Conservation (phyloP, 2,888 invertebrate genomes). For the Apamea anceps region DNA sequence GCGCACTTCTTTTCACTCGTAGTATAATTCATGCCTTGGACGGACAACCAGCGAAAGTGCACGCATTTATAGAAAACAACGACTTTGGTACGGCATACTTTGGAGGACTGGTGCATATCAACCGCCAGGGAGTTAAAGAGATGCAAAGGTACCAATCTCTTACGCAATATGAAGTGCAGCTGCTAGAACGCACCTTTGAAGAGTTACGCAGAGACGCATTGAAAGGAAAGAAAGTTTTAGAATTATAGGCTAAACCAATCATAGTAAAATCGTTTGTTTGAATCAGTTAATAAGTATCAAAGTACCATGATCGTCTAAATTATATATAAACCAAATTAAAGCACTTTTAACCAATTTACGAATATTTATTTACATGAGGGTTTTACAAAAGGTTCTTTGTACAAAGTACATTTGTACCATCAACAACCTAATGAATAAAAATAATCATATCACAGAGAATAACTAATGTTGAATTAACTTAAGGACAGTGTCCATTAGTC, state of each 20-base stretch:
- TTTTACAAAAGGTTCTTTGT: conserved; percentile 67
- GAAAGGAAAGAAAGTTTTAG: conserved; percentile 78
- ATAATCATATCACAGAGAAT: conserved; percentile 87
- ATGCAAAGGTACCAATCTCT: conserved; percentile 78
- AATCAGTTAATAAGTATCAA: conserved; percentile 3
- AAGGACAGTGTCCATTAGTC: conserved; percentile 56
- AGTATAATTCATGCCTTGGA: conserved; percentile 88
- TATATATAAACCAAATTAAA: conserved; percentile 48
- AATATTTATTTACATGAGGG: conserved; percentile 83
- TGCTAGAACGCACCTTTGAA: conserved; percentile 77
- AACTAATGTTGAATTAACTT: conserved; percentile 77
- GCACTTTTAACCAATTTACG: conserved; percentile 74
- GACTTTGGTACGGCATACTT: conserved; percentile 83
- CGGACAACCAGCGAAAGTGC: conserved; percentile 71
- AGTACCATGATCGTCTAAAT: conserved; percentile 6
- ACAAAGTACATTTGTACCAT: conserved; percentile 73
- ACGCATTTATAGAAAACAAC: conserved; percentile 82
- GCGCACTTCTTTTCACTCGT: conserved; percentile 90
- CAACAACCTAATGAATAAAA: conserved; percentile 77
- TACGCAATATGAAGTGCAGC: conserved; percentile 75
- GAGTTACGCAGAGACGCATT: conserved; percentile 78
- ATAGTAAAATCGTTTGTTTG: conserved; percentile 7
- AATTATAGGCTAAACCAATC: conserved; percentile 64
- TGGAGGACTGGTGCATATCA: conserved; percentile 76
- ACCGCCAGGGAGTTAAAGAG: conserved; percentile 73